Evolutionary conservation across 2,888 invertebrate species (phyloP), one percentile per base, ranked within the genome.

Genomic region (Conops quadrifasciatus): DNA sequence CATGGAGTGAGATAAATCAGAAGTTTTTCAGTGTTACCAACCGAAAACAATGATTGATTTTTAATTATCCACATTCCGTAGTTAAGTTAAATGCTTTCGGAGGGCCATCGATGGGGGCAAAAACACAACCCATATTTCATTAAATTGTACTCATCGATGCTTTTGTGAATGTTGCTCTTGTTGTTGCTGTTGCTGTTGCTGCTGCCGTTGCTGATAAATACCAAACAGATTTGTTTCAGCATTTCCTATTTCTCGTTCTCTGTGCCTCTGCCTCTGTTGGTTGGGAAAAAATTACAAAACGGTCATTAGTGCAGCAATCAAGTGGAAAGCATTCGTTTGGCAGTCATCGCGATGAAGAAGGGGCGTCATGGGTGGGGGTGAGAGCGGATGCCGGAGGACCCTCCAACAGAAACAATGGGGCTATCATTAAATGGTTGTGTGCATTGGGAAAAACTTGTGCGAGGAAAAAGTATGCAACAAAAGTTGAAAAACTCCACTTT

Each of bases 11-110:
- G 45, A 45, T 13, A 15, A 15, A 43, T 43, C 45, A 13, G 11
- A n/a, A 19, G 49, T 16, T 49, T 49, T 49, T 49, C 49, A 56
- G 51, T 51, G 68, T 68, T 68, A 59, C 60, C 60, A 51, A 30
- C 60, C 49, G 36, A 36, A 36, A 49, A 60, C 51, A 68, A 60
- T 68, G 60, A 68, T 60, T 68, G 68, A 68, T 68, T 68, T 68
- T 68, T 68, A 68, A 68, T 68, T 68, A 68, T 62, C 68, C 19
- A 36, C 68, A 68, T 68, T 68, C 60, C 59, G 68, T 51, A 60
- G 68, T 68, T 49, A 60, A 67, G 59, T 60, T 68, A 62, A 68
- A 68, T 68, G 49, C n/a, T 51, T 51, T 68, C 15, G 13, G 26
- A 26, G 58, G 24, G 58, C 36, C 56, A 56, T 21, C n/a, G 26